Percentiles rank a stretch among this genome's conserved stretches.
Evolutionary conservation across 2,888 invertebrate genomes (phyloP).

Genomic region (Allygus modestus): DNA sequence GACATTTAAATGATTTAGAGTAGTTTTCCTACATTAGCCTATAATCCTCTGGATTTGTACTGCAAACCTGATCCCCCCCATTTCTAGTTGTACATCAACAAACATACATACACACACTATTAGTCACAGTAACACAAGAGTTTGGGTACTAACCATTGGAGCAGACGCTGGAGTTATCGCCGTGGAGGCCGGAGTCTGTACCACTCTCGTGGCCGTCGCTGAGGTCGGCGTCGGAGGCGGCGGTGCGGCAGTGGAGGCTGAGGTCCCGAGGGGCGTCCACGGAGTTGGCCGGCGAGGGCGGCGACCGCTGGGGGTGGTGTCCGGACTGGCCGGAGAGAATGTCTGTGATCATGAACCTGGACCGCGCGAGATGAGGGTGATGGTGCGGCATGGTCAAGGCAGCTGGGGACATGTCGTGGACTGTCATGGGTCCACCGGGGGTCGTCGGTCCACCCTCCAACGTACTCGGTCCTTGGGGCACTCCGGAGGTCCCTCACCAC

Average conservation of each 20-base stretch:
- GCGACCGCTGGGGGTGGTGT: slow-evolving; percentile 74
- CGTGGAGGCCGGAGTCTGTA: slow-evolving; percentile 78
- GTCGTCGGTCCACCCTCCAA: slow-evolving; percentile 51
- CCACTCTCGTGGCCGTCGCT: slow-evolving; percentile 78
- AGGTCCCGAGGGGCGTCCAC: slow-evolving; percentile 78
- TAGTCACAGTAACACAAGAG: too few species aligned
- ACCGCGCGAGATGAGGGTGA: slow-evolving; percentile 76
- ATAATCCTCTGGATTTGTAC: too few species aligned
- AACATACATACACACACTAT: too few species aligned
- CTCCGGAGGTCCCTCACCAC: slow-evolving; percentile 8
- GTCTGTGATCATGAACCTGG: slow-evolving; percentile 94
- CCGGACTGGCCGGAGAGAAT: slow-evolving; percentile 80
- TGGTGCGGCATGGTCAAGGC: slow-evolving; percentile 77
- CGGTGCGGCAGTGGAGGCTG: slow-evolving; percentile 75
- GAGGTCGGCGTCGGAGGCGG: slow-evolving; percentile 73
- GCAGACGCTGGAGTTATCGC: slow-evolving; percentile 77
- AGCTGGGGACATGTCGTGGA: slow-evolving; percentile 68
- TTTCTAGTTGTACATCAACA: too few species aligned
- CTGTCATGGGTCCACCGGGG: slow-evolving; percentile 68
- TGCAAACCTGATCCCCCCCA: too few species aligned
- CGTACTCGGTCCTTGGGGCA: slow-evolving; percentile 28
- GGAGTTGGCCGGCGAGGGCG: slow-evolving; percentile 76
- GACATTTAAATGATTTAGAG: too few species aligned
- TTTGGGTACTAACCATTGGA: slow-evolving; percentile 77
- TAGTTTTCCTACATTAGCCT: too few species aligned